Base-by-base conservation (phyloP, 2,888 invertebrate species). In the Brachyopa scutellaris region DNA sequence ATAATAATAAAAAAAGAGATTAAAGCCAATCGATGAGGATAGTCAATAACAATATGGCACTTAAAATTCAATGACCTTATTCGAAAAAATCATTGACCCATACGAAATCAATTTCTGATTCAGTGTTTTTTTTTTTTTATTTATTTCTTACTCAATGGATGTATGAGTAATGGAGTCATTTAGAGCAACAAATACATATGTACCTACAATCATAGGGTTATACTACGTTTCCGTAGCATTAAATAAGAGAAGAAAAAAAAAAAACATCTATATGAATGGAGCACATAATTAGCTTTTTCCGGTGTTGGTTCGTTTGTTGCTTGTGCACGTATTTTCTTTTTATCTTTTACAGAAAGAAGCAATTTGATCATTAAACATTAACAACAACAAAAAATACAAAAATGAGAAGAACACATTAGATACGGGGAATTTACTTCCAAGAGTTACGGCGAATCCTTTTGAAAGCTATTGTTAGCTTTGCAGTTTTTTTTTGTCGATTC, bases 261-360 rank as follows among this genome's bases (percentile, higher is more conserved):
- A 15, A 19, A 47, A 62, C 62, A 33, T 62, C 29, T 55, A 55
- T 55, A 62, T 38, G 55, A 62, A 69, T 53, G 59, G 66, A 73
- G 57, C 64, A 66, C 78, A 72, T 78, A 78, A 78, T 78, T 78
- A 78, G 78, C 78, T 64, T 72, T 70, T 78, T 78, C 78, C 78
- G 78, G 57, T 23, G 72, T 42, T 72, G 49, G 61, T 11, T 72
- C 72, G 72, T 73, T 64, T 64, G 73, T 73, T 64, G 57, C 73
- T 57, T 74, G 73, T 45, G 67, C 55, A 67, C 55, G 55, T 40
- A 53, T 36, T 33, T 47, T 15, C 47, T 8, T 49, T 70, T n/a
- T n/a, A n/a, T n/a, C n/a, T 70, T 38, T 57, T 38, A 19, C 45
- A 62, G n/a, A 62, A 47, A 62, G 62, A 47, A 62, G 47, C 62